phyloP scores from a whole-genome alignment of 2,797 vertebrate species.

The Todus mexicanus region DNA sequence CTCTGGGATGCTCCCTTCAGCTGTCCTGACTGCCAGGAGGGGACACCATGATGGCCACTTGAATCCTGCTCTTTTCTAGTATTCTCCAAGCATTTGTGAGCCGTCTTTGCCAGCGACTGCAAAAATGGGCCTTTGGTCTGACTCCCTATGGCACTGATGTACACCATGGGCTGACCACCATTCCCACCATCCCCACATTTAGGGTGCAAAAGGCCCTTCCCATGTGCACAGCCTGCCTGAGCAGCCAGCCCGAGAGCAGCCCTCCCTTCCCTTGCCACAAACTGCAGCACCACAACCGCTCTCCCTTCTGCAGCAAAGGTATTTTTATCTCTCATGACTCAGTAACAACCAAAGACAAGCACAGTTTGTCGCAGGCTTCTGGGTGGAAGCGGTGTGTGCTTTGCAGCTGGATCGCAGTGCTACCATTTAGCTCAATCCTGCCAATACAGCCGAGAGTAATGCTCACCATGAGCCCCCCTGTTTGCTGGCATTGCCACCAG shows the following conservation, averaged over 20 bases:
- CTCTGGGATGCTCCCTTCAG: neutral
- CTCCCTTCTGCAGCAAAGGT: slow-evolving; percentile 28
- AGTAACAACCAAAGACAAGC: slow-evolving; percentile 24
- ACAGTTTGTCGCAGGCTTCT: slow-evolving; percentile 26
- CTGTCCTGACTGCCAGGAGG: neutral
- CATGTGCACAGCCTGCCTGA: neutral
- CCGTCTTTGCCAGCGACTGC: neutral
- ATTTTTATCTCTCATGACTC: slow-evolving; percentile 63
- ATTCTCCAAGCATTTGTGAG: neutral
- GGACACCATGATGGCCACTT: neutral
- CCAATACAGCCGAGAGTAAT: neutral
- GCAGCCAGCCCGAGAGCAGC: neutral
- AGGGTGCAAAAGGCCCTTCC: neutral
- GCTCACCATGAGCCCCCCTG: neutral
- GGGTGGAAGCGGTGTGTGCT: neutral
- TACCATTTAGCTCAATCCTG: neutral
- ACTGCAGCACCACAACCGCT: neutral
- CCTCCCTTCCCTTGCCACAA: neutral
- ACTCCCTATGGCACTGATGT: neutral
- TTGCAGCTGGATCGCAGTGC: slow-evolving; percentile 3
- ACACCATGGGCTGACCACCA: fast-evolving
- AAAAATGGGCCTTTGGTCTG: neutral
- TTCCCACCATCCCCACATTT: fast-evolving
- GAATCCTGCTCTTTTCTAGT: neutral
- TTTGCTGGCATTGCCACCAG: neutral